Evolutionary conservation across 2,888 invertebrate species (phyloP).

Genomic region (Standfussiana lucernea): DNA sequence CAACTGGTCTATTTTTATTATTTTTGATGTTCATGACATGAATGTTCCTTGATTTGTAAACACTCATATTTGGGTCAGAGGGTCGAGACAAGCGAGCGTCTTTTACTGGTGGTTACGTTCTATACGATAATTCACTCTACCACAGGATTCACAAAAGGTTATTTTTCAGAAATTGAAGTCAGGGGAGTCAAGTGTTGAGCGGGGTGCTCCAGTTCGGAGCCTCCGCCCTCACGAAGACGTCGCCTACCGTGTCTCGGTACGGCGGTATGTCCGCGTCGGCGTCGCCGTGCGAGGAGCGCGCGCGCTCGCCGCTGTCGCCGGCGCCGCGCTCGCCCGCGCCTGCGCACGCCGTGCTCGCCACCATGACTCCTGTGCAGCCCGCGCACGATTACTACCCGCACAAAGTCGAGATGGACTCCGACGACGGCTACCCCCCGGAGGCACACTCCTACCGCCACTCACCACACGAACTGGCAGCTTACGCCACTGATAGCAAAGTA

Average conservation of each 20-base stretch:
- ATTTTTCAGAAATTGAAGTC: slow-evolving; percentile 83
- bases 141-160: slow-evolving; percentile 36
- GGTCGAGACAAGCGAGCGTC: slow-evolving; percentile 51
- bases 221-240: slow-evolving; percentile 84
- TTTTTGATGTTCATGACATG: not conserved
- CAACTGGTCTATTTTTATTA: slow-evolving; percentile 5
- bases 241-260: slow-evolving; percentile 77
- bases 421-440: slow-evolving; percentile 91
- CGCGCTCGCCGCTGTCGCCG: slow-evolving; percentile 87
- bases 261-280: slow-evolving; percentile 88
- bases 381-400: slow-evolving; percentile 93
- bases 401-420: slow-evolving; percentile 92
- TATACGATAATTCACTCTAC: not conserved
- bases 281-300: slow-evolving; percentile 87
- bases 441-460: slow-evolving; percentile 91
- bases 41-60: not conserved
- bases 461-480: slow-evolving; percentile 88
- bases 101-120: slow-evolving; percentile 27
- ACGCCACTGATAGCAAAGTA: slow-evolving; percentile 91
- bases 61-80: slow-evolving; percentile 1
- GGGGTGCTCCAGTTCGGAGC: slow-evolving; percentile 86
- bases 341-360: slow-evolving; percentile 94
- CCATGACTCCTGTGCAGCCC: slow-evolving; percentile 96
- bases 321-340: slow-evolving; percentile 92
- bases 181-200: slow-evolving; percentile 79